A percentile compares a stretch with the other conserved stretches of the same genome.
These are phyloP conservation scores for Pantala flavescens DNA, from an alignment of 1,140 invertebrate genomes.

Conservation along the genomic window DNA sequence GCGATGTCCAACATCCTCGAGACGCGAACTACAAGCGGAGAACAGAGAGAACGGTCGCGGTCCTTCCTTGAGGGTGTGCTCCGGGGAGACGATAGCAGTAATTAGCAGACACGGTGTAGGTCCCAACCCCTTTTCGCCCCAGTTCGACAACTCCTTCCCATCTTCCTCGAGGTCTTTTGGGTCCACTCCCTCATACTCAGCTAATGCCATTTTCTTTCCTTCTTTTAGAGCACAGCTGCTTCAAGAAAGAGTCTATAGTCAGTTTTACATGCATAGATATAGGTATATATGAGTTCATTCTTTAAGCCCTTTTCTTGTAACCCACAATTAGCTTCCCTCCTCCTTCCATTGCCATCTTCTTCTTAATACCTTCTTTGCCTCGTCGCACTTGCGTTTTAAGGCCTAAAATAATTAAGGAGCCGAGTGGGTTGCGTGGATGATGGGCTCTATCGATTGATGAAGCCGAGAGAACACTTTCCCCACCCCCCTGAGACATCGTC, in stretches of 20 bases:
- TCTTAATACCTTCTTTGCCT: background rate
- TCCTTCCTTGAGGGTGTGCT: background rate
- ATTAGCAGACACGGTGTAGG: background rate
- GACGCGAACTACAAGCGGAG: background rate
- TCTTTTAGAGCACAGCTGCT: background rate
- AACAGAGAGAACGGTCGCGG: background rate
- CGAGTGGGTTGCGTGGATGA: background rate
- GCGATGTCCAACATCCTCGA: too few species aligned
- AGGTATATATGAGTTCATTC: background rate
- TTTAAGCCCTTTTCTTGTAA: background rate
- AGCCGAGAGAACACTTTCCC: background rate
- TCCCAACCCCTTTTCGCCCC: conserved; percentile 1
- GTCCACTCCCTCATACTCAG: too few species aligned
- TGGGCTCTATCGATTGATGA: background rate
- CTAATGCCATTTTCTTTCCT: too few species aligned
- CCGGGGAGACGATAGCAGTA: background rate
- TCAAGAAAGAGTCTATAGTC: background rate
- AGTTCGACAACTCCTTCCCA: background rate
- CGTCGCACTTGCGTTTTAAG: background rate
- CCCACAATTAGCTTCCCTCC: background rate
- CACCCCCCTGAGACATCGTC: background rate
- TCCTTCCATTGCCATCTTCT: background rate
- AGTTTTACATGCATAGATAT: background rate
- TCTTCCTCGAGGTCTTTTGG: too few species aligned
- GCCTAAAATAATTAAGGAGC: conserved; percentile 1